Conservation (phyloP, 2,888 invertebrate genomes). For the Epistrophella euchroma region DNA sequence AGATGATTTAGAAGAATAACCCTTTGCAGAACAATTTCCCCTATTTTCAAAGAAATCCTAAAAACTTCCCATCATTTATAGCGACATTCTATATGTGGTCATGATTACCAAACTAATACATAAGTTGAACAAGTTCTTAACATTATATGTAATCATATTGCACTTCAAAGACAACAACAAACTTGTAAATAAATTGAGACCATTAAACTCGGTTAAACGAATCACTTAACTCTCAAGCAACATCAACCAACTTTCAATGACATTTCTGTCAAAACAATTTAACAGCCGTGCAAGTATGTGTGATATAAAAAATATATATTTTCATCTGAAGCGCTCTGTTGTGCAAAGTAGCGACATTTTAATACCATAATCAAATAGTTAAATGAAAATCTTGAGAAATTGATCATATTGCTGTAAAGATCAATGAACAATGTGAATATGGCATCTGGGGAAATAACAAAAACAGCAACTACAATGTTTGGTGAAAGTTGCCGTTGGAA, state of each 20-base stretch:
- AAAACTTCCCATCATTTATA: too few species aligned
- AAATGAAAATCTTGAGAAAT: constrained; percentile 18
- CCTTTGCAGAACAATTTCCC: too few species aligned
- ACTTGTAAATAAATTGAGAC: not conserved
- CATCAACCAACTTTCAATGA: constrained; percentile 1
- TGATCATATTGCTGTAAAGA: constrained; percentile 43
- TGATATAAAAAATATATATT: not conserved
- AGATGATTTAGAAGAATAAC: too few species aligned
- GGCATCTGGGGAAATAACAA: constrained; percentile 19
- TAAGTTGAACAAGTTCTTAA: not conserved
- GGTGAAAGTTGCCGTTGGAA: constrained; percentile 64
- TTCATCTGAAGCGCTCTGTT: not conserved
- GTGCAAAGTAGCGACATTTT: not conserved
- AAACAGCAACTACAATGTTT: not conserved
- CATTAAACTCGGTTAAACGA: not conserved
- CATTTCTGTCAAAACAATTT: not conserved
- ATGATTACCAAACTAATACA: too few species aligned
- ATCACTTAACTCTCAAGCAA: not conserved
- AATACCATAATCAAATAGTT: constrained; percentile 2
- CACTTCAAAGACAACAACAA: not conserved
- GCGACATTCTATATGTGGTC: too few species aligned
- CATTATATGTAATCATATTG: not conserved
- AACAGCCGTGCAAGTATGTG: too few species aligned
- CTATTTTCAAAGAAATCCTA: too few species aligned
- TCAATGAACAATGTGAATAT: constrained; percentile 45